Conservation (phyloP, 2,797 vertebrate genomes). For the Pseudocheirus occidentalis region DNA sequence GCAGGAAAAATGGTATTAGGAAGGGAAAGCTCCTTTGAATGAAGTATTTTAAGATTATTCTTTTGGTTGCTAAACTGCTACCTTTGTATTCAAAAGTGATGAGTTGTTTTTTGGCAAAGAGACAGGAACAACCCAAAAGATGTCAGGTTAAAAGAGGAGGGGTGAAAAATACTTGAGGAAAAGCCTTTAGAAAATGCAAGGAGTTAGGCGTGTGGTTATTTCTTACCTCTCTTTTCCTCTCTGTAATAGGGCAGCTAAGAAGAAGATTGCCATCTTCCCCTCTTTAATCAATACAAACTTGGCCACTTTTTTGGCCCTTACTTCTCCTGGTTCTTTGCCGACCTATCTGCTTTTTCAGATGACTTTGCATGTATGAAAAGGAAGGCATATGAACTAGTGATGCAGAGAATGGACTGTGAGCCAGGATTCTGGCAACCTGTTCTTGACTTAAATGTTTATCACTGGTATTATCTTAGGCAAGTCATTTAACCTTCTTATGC, state of each 20-base stretch:
- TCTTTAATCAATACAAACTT: constrained; percentile 19
- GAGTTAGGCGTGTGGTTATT: background rate
- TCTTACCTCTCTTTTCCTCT: constrained; percentile 57
- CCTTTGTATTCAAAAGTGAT: constrained; percentile 78
- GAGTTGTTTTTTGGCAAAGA: constrained; percentile 74
- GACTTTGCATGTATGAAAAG: background rate
- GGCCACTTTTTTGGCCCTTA: constrained; percentile 46
- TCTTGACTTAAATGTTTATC: background rate
- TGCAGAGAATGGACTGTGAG: constrained; percentile 28
- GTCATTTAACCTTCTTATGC: constrained; percentile 48
- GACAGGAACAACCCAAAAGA: constrained; percentile 63
- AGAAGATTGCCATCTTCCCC: constrained; percentile 51
- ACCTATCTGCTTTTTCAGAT: background rate
- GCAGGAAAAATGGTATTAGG: constrained; percentile 79
- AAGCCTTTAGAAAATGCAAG: constrained; percentile 48
- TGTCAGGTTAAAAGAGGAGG: constrained; percentile 75
- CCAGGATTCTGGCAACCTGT: background rate
- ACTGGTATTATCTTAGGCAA: background rate
- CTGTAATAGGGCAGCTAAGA: constrained; percentile 45
- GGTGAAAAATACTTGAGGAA: constrained; percentile 58
- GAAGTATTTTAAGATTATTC: constrained; percentile 69
- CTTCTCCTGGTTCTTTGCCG: constrained; percentile 61
- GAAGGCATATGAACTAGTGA: background rate
- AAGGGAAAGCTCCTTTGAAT: constrained; percentile 74
- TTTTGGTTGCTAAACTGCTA: constrained; percentile 75